Base-by-base conservation (phyloP, 1,140 invertebrate species). In the Platyscapa corneri region DNA sequence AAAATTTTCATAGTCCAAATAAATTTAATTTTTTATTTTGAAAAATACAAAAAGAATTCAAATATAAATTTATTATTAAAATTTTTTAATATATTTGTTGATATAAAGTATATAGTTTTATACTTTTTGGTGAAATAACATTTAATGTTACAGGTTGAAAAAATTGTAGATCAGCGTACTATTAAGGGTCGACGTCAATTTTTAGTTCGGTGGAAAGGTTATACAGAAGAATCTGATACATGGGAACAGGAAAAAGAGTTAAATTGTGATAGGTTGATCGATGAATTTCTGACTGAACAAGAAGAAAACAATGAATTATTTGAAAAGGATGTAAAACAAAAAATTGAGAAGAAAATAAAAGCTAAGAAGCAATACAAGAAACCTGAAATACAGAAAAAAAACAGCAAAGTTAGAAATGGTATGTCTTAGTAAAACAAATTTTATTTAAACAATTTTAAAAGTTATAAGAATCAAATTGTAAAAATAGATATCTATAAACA, bases 151-250 rank as follows among this genome's bases (percentile, higher is more conserved):
- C 77, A 96, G 96, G 96, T 97, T 0, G 95, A 96, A 88, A 94
- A 95, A 88, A 94, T 97, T n/a, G 89, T 97, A 20, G 95, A 94
- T 82, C 94, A 95, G 23, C 96, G 96, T 88, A 95, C 92, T 20
- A 94, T 95, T 27, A 95, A 95, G 90, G 96, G 96, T 0, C 94
- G 95, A 64, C 92, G 95, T 5, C 94, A 96, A 89, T 98, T 97
- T 90, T 93, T 96, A 32, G 96, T 98, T 0, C 93, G 96, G 86
- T 98, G 97, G 97, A 97, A 97, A 88, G 97, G 97, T 0, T 98
- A 97, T 90, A 94, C 94, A 64, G 94, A 95, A 56, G 94, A 95
- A 80, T 94, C 94, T 83, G 97, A 97, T 89, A 97, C 96, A 0
- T 97, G 97, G 97, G 96, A 97, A 90, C 95, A 96, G 1, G 95